These are phyloP conservation scores for Ciconia nigra DNA, from an alignment of 2,797 vertebrate species.

Conservation along the genomic window DNA sequence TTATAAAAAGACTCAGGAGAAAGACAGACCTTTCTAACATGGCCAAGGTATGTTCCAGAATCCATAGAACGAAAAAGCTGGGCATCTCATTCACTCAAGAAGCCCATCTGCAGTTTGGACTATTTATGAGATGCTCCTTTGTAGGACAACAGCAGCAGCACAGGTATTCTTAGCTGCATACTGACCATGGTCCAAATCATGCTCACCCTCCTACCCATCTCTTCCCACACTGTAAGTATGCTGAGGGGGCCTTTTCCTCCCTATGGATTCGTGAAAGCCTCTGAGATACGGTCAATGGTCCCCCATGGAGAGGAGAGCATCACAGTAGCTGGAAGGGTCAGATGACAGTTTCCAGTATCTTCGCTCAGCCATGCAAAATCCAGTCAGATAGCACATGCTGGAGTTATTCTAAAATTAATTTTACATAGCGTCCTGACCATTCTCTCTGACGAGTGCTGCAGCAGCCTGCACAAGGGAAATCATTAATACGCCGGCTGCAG, in stretches of 20 bases:
- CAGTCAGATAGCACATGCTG: background rate
- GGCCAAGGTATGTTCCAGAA: constrained; percentile 66
- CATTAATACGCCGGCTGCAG: background rate
- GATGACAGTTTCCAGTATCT: background rate
- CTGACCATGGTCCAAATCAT: background rate
- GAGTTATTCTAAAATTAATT: background rate
- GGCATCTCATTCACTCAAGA: background rate
- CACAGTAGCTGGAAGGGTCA: background rate
- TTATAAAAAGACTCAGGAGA: constrained; percentile 70
- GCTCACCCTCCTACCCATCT: background rate
- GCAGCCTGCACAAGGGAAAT: background rate
- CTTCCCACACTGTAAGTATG: background rate
- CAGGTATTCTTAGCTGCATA: background rate
- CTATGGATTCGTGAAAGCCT: background rate
- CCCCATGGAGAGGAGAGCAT: background rate
- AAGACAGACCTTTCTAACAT: constrained; percentile 73
- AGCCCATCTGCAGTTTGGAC: background rate
- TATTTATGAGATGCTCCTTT: background rate
- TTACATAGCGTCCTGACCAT: fast-evolving
- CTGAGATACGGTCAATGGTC: background rate
- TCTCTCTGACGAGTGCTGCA: background rate
- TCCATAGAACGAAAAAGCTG: fast-evolving
- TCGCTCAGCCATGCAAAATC: background rate
- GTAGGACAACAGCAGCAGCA: background rate
- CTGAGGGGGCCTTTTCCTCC: background rate